phyloP scores from a whole-genome alignment of 2,888 invertebrate genomes.

The Rotaria sp. region DNA sequence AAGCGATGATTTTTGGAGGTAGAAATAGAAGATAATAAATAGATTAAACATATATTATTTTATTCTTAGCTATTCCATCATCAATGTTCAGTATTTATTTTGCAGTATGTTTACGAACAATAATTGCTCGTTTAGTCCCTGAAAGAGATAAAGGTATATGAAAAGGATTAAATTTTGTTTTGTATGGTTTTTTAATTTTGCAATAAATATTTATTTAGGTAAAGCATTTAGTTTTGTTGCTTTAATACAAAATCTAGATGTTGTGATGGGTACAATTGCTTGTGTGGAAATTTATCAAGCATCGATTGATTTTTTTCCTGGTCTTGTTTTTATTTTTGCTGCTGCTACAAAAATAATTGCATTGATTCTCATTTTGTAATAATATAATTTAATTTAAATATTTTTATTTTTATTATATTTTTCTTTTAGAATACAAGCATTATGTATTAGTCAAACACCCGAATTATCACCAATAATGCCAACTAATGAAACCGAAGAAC shows the following conservation, averaged over 20 bases:
- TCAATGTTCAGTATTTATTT: slow-evolving; percentile 16
- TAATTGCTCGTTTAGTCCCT: not conserved
- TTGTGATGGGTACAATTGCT: not conserved
- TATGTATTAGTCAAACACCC: not conserved
- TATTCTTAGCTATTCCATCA: slow-evolving; percentile 4
- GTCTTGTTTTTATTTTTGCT: slow-evolving; percentile 19
- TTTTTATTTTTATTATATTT: not conserved
- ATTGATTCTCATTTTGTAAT: slow-evolving; percentile 20
- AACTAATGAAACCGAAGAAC: not conserved
- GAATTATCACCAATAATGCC: not conserved
- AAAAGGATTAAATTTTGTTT: too few relatives aligned
- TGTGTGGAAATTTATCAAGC: slow-evolving; percentile 15
- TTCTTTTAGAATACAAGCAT: not conserved
- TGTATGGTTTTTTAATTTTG: too few relatives aligned
- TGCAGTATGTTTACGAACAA: not conserved
- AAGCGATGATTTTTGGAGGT: slow-evolving; percentile 23
- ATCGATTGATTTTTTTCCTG: not conserved
- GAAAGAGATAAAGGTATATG: not conserved
- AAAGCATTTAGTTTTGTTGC: slow-evolving; percentile 18
- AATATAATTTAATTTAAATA: too few relatives aligned
- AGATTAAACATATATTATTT: not conserved
- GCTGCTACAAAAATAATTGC: not conserved
- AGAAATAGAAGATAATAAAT: not conserved
- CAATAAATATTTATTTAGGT: not conserved
- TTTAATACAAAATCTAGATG: slow-evolving; percentile 22